Evolutionary conservation across 2,797 vertebrate genomes (phyloP), one percentile per base, ranked within the genome.

Genomic region (Ctenochaetus hawaiiensis): DNA sequence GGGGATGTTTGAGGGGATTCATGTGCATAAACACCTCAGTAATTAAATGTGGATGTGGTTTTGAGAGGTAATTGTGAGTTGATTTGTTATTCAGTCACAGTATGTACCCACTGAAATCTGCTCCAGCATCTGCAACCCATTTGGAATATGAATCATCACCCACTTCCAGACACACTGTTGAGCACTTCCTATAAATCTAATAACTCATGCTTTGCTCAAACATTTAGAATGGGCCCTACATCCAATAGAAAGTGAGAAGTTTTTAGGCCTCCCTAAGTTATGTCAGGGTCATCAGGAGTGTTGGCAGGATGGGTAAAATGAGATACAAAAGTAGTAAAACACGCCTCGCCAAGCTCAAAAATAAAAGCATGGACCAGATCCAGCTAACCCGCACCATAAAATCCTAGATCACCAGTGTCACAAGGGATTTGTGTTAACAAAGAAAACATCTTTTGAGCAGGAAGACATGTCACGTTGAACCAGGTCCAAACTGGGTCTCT

Each of bases 111-210:
- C 44, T 39, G 63, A 88, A 80, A 77, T 75, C 66, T 85, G 77
- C 76, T 60, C 1, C 71, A 72, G 81, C 89, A 88, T 90, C 89
- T 92, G 90, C 72, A 87, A 90, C 43, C 79, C 80, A 91, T 92
- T 91, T 89, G 78, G 73, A 88, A 82, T 67, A 81, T 90, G 90
- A 92, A 87, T 93, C 86, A 90, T 91, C 90, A 82, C 72, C 82
- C 69, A 76, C 81, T 90, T 91, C 80, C 90, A 84, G 82, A 80
- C 64, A 87, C 85, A 84, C 83, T 71, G 75, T 87, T 78, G 65
- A 85, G 72, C 81, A 85, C 79, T 87, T 92, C 75, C 78, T 88
- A 81, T 88, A 85, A 93, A 89, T 90, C 76, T 77, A 85, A 88
- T 77, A 84, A 86, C 80, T 86, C 82, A 45, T 72, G 81, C 77